Evolutionary conservation across 2,113 vertebrate genomes (phyloP).

Genomic region (Muscicapa adusta): DNA sequence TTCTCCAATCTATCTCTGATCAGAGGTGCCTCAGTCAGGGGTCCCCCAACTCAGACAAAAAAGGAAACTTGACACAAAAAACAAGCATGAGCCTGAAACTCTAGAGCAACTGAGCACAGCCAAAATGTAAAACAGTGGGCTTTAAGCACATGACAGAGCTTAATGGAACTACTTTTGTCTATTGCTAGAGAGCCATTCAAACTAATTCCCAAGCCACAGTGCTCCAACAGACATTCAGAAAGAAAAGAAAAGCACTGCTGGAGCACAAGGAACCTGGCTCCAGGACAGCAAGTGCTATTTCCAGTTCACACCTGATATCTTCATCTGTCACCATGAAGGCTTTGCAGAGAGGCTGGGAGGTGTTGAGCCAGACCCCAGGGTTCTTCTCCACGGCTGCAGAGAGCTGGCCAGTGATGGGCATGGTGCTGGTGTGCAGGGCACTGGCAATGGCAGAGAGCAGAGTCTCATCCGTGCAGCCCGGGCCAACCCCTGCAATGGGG

Average conservation of each 20-base stretch:
- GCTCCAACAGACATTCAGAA: neutral
- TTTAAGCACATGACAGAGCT: neutral
- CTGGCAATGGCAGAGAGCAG: conserved; percentile 95
- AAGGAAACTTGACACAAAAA: neutral
- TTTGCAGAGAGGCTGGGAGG: conserved; percentile 93
- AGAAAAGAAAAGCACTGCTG: too few relatives aligned
- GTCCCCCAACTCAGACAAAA: neutral
- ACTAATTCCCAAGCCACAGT: neutral
- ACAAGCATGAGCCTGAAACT: neutral
- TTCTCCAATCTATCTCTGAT: neutral
- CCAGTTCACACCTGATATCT: conserved; percentile 85
- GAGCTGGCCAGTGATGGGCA: conserved; percentile 95
- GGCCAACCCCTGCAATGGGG: conserved; percentile 83
- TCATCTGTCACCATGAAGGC: conserved; percentile 98
- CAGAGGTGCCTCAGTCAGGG: neutral
- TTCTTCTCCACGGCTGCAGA: conserved; percentile 98
- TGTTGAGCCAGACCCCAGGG: conserved; percentile 97
- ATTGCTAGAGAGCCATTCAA: neutral
- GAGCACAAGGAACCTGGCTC: neutral
- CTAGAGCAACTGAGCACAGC: neutral
- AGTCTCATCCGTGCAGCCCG: conserved; percentile 94
- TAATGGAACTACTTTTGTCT: neutral
- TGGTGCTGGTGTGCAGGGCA: conserved; percentile 93
- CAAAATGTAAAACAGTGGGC: neutral
- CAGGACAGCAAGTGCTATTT: neutral